A percentile compares a stretch with the other conserved stretches of the same genome.
Evolutionary conservation across 2,113 vertebrate species (phyloP).

Genomic region (Vulpes ferrilata): DNA sequence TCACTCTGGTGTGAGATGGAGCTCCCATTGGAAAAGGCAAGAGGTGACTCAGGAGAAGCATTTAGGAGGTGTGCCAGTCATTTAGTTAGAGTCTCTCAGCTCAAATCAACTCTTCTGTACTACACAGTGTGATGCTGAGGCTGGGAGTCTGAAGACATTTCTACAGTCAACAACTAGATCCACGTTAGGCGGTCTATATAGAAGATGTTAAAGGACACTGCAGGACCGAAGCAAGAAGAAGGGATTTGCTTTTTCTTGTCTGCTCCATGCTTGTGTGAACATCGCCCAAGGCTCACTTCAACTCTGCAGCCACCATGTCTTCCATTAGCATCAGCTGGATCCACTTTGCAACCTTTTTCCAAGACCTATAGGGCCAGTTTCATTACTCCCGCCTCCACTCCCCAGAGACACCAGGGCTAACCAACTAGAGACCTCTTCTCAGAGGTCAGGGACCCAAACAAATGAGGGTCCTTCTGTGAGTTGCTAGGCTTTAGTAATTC

Average conservation of each 20-base stretch:
- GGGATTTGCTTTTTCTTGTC: background rate
- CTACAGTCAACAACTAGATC: background rate
- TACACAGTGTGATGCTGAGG: background rate
- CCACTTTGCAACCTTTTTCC: background rate
- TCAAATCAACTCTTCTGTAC: background rate
- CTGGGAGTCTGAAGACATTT: background rate
- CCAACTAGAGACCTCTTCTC: background rate
- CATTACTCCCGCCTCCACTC: background rate
- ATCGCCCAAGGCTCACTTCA: background rate
- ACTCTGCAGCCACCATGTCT: rapidly evolving
- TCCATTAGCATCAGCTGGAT: background rate
- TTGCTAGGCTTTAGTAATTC: background rate
- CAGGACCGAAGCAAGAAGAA: background rate
- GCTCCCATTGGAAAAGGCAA: background rate
- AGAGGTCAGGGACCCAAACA: background rate
- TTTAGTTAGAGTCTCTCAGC: background rate
- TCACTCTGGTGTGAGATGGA: background rate
- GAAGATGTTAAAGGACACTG: background rate
- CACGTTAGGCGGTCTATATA: background rate
- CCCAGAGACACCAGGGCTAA: background rate
- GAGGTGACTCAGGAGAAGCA: background rate
- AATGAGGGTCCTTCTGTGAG: background rate
- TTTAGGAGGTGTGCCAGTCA: background rate
- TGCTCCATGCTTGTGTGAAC: background rate
- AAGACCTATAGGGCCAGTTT: background rate